Conservation (phyloP, 2,797 vertebrate genomes). For the Sebastes itinus region DNA sequence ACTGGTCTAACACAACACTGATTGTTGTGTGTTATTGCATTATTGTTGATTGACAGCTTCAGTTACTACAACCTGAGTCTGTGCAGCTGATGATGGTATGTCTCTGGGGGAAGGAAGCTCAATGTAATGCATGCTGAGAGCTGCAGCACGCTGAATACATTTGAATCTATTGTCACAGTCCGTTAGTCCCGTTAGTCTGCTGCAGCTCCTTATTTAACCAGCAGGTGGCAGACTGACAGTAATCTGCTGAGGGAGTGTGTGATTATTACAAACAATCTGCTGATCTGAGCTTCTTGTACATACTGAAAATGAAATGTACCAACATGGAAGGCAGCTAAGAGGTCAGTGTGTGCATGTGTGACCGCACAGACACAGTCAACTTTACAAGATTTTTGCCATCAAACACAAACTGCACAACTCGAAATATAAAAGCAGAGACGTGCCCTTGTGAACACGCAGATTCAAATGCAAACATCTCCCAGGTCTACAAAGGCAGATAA, state of each 20-base stretch:
- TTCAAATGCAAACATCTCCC: background rate
- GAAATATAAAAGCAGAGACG: background rate
- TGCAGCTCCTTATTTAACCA: slow-evolving; percentile 1
- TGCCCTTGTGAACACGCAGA: background rate
- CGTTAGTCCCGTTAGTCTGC: background rate
- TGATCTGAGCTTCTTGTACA: background rate
- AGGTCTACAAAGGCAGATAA: background rate
- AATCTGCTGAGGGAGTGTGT: background rate
- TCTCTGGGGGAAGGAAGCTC: background rate
- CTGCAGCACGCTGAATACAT: background rate
- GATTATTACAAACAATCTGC: background rate
- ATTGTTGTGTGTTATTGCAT: background rate
- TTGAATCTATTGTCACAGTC: background rate
- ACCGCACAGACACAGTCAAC: background rate
- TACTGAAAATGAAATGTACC: background rate
- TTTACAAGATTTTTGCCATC: background rate
- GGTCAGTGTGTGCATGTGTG: background rate
- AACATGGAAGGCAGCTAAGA: background rate
- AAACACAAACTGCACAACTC: background rate
- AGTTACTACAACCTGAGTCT: background rate
- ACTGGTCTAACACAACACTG: background rate
- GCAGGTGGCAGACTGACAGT: slow-evolving; percentile 33
- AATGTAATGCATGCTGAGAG: background rate
- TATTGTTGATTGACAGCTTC: background rate
- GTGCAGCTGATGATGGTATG: background rate